A percentile compares a stretch with the other conserved stretches of the same genome.
These are phyloP conservation scores for Arctopsyche grandis DNA, from an alignment of 1,140 invertebrate species.

Conservation along the genomic window DNA sequence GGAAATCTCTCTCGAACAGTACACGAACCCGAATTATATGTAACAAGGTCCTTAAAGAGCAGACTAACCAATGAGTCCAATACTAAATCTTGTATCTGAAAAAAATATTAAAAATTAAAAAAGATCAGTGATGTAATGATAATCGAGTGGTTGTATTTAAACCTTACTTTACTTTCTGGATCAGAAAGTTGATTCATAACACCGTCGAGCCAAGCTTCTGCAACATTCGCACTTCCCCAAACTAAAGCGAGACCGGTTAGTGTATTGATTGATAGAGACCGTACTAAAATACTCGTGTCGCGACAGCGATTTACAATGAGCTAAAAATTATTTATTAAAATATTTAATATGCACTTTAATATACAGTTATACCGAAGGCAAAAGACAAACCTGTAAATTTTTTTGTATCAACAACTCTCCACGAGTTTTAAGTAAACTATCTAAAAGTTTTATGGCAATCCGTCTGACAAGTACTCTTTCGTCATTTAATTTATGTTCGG, in stretches of 20 bases:
- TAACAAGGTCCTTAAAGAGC: conserved; percentile 56
- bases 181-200: conserved; percentile 63
- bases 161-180: conserved; percentile 57
- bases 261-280: conserved; percentile 58
- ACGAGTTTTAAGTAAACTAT: conserved; percentile 55
- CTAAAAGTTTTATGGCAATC: conserved; percentile 57
- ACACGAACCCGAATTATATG: conserved; percentile 43
- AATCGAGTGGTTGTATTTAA: background rate
- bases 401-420: conserved; percentile 49
- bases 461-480: conserved; percentile 61
- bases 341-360: too few species aligned
- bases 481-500: conserved; percentile 59
- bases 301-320: conserved; percentile 60
- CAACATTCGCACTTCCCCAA: conserved; percentile 51
- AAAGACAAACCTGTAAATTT: conserved; percentile 55
- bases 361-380: too few species aligned
- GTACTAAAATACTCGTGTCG: conserved; percentile 61
- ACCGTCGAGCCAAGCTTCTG: conserved; percentile 61
- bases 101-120: background rate
- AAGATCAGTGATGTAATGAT: too few species aligned
- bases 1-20: conserved; percentile 54
- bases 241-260: conserved; percentile 57
- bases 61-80: conserved; percentile 57
- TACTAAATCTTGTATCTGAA: conserved; percentile 63
- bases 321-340: conserved; percentile 54